Evolutionary conservation across 1,140 invertebrate species (phyloP).

Genomic region (Onthophagus taurus): DNA sequence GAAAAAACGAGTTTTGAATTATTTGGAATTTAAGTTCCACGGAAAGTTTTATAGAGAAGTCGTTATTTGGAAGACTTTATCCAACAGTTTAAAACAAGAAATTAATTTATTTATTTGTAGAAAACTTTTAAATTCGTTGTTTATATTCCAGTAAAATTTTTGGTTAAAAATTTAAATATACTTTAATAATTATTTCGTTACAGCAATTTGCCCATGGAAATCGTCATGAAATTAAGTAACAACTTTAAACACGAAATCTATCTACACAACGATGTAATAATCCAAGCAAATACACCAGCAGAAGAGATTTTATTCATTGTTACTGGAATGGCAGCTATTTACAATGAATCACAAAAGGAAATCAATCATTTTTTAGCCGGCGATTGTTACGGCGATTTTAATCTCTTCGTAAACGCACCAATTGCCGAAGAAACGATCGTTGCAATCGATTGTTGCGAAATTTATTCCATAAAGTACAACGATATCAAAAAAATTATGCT

Average conservation of each 20-base stretch:
- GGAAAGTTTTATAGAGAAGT: conserved; percentile 22
- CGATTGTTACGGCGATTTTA: conserved; percentile 27
- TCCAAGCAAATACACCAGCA: conserved; percentile 43
- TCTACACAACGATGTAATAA: conserved; percentile 34
- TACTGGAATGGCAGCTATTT: conserved; percentile 45
- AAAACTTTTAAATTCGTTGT: conserved; percentile 20
- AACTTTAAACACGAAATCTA: conserved; percentile 25
- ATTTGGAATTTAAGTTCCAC: conserved; percentile 25
- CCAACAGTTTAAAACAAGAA: conserved; percentile 16
- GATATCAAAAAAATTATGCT: conserved; percentile 35
- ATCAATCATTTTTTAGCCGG: conserved; percentile 34
- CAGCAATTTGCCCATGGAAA: conserved; percentile 20
- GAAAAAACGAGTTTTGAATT: conserved; percentile 18
- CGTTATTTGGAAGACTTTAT: conserved; percentile 17
- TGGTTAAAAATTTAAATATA: conserved; percentile 25
- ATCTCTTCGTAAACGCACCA: conserved; percentile 42
- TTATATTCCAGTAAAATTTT: conserved; percentile 16
- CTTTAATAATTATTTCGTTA: too few relatives aligned
- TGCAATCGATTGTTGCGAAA: conserved; percentile 46
- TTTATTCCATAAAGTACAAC: conserved; percentile 38
- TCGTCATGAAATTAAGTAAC: conserved; percentile 20
- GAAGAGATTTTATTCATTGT: conserved; percentile 50
- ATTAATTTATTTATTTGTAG: conserved; percentile 21
- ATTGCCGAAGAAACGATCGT: conserved; percentile 41
- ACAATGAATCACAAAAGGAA: conserved; percentile 46